Conservation (phyloP, 2,797 vertebrate species). For the Arctocebus calabarensis region DNA sequence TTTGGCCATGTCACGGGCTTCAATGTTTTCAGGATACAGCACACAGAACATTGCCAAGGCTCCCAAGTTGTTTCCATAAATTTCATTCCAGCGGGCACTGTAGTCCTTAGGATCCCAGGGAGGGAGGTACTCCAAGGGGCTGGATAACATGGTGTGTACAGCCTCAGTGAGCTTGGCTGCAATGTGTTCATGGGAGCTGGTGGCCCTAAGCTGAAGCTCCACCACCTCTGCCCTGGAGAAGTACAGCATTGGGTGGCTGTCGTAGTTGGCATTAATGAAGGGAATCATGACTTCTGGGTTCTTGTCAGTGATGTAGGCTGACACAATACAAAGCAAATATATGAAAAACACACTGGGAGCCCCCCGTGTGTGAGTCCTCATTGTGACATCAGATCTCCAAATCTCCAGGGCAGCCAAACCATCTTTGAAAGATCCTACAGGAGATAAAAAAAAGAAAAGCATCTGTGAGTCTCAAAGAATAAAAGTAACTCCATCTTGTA, state of each 20-base stretch:
- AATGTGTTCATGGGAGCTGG: conserved; percentile 91
- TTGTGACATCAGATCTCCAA: conserved; percentile 95
- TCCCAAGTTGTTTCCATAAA: conserved; percentile 98
- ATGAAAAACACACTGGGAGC: conserved; percentile 98
- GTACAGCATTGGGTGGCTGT: conserved; percentile 97
- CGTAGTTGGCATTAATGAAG: conserved; percentile 96
- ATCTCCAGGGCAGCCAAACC: conserved; percentile 88
- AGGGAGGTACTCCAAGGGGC: conserved; percentile 95
- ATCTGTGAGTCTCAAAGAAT: background rate
- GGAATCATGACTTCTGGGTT: conserved; percentile 90
- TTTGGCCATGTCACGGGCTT: conserved; percentile 93
- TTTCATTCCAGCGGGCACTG: conserved; percentile 97
- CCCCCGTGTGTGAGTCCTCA: conserved; percentile 97
- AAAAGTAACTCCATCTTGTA: too few species aligned
- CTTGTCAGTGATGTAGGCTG: conserved; percentile 84
- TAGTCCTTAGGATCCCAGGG: conserved; percentile 96
- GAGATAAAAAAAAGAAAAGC: conserved; percentile 57
- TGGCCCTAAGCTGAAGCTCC: conserved; percentile 90
- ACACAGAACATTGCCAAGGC: conserved; percentile 97
- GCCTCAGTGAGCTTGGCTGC: conserved; percentile 92
- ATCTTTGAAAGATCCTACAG: conserved; percentile 90
- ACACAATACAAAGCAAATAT: conserved; percentile 90
- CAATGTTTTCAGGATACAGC: conserved; percentile 95
- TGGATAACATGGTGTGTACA: conserved; percentile 94
- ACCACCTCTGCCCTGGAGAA: conserved; percentile 92